phyloP scores from a whole-genome alignment of 2,888 invertebrate genomes.

The Corbicula japonica region DNA sequence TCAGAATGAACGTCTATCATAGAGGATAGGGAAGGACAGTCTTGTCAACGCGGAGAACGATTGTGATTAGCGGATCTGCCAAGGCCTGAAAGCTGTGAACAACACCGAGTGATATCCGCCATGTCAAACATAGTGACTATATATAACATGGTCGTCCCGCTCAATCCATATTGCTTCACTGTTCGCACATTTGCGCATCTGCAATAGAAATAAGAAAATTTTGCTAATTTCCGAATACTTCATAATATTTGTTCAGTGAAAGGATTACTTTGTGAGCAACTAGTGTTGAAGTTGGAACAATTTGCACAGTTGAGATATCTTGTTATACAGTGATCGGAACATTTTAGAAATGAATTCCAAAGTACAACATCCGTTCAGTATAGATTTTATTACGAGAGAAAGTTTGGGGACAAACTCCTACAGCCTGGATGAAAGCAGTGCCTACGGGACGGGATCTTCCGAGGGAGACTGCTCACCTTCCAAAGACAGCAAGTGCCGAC shows the following conservation, averaged over 20 bases:
- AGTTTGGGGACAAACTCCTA: too few relatives aligned
- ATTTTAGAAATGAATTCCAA: constrained; percentile 12
- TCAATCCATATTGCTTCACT: background rate
- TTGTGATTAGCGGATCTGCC: constrained; percentile 52
- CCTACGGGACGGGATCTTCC: background rate
- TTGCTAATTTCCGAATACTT: background rate
- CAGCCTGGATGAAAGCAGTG: background rate
- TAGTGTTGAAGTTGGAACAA: background rate
- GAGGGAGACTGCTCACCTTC: background rate
- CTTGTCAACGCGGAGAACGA: too few relatives aligned
- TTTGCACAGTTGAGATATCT: background rate
- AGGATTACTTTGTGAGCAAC: background rate
- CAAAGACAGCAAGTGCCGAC: constrained; percentile 6
- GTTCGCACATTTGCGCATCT: background rate
- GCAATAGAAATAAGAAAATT: background rate
- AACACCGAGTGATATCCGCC: constrained; percentile 38
- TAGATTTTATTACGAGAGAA: constrained; percentile 63
- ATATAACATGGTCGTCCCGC: constrained; percentile 1
- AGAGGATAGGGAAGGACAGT: too few relatives aligned
- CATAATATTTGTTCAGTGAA: too few relatives aligned
- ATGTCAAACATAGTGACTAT: constrained; percentile 7
- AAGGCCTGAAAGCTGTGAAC: constrained; percentile 46
- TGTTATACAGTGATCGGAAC: background rate
- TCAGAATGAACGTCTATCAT: too few relatives aligned
- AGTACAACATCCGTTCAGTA: constrained; percentile 61